Percentiles rank a stretch among this genome's conserved stretches.
phyloP scores from a whole-genome alignment of 2,113 vertebrate species.

The Phoenicopterus ruber region DNA sequence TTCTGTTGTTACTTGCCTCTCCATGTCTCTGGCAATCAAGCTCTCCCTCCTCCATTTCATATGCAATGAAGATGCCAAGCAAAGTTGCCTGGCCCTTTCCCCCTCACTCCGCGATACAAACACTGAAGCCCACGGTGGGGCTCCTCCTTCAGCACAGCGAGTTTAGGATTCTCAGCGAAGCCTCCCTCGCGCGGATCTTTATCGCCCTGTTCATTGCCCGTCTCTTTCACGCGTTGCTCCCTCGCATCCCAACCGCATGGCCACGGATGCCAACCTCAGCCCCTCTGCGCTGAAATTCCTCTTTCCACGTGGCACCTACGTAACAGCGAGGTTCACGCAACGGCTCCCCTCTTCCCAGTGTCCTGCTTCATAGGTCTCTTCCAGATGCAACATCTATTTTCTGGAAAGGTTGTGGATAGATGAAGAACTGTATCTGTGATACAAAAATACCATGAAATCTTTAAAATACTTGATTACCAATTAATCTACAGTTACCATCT shows the following conservation, averaged over 20 bases:
- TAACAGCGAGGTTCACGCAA: background rate
- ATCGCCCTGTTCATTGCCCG: fast-evolving
- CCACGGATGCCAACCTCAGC: background rate
- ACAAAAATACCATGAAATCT: background rate
- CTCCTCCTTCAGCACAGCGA: background rate
- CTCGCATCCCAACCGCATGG: fast-evolving
- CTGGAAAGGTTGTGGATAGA: background rate
- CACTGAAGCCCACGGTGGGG: background rate
- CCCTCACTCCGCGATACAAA: background rate
- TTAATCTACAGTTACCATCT: background rate
- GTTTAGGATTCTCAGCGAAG: background rate
- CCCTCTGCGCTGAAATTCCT: background rate
- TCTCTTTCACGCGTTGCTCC: fast-evolving
- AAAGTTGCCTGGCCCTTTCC: background rate
- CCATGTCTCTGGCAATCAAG: background rate
- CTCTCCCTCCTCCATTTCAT: background rate
- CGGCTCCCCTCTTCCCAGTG: background rate
- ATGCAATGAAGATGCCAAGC: background rate
- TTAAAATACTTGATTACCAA: background rate
- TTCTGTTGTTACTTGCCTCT: background rate
- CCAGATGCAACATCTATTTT: background rate
- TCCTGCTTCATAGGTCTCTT: background rate
- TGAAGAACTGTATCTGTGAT: background rate
- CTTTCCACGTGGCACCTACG: fast-evolving
- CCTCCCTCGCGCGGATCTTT: background rate